Base-by-base conservation (phyloP, 2,113 vertebrate genomes). In the Phylloscopus whistleri region DNA sequence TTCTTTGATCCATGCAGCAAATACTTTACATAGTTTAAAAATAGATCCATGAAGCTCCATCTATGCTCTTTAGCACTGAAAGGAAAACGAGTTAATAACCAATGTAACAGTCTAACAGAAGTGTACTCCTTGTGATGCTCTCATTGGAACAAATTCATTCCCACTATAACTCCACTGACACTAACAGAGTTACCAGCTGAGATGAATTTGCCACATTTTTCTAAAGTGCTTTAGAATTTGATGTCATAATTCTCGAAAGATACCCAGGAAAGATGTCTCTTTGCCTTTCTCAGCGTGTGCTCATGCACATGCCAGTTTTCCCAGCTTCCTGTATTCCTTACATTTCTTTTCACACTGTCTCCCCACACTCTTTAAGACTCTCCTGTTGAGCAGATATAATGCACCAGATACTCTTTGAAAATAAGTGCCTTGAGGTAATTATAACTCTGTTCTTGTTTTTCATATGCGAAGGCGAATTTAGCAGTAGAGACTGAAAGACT, bases 21-120 rank as follows among this genome's bases (percentile, higher is more conserved):
- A 97, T 93, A 96, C 73, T 97, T 97, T 95, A 96, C 95, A 93
- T 96, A 96, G 86, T 56, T 94, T 94, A 95, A 96, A 97, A 96
- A 96, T 78, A 93, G 64, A 92, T 60, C 41, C 60, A 22, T 16
- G 72, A 93, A 84, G 28, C 63, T 80, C 78, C 39, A 84, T 74
- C 73, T 93, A 10, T 78, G 84, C 58, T 93, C 64, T 94, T 94
- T 81, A 96, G 27, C 27, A 22, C 31, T 92, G 83, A 94, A 91
- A 93, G 64, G 79, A 89, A 94, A 87, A 37, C 2, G 12, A 93
- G 73, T 92, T 97, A 96, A 95, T 93, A 95, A 90, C 56, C 73
- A 84, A 62, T 43, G 68, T 84, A 89, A 53, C 72, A 89, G 58
- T 79, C 66, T 89, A 95, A 75, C 53, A 92, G 72, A 72, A 92